Percentiles rank a stretch among this genome's conserved stretches.
These are phyloP conservation scores for Cavia porcellus DNA, from an alignment of 2,113 vertebrate genomes.

Conservation along the genomic window DNA sequence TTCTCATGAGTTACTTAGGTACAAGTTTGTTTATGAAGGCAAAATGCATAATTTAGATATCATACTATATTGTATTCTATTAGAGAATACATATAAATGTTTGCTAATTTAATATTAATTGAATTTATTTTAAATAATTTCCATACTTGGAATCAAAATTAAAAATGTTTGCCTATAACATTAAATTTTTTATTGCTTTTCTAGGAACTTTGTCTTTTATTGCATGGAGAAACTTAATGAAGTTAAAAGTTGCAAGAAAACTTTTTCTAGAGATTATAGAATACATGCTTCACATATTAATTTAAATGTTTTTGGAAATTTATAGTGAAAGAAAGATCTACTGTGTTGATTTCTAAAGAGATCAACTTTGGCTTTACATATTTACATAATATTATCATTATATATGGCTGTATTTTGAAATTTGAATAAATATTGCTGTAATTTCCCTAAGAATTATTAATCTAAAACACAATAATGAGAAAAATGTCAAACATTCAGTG, in stretches of 20 bases:
- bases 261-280: slow-evolving; percentile 27
- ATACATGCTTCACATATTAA: slow-evolving; percentile 1
- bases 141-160: background rate
- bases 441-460: background rate
- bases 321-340: slow-evolving; percentile 24
- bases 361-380: background rate
- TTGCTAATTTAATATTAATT: background rate
- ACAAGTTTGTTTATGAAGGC: background rate
- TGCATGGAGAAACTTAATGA: slow-evolving; percentile 19
- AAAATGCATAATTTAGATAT: background rate
- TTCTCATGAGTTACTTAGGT: background rate
- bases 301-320: slow-evolving; percentile 37
- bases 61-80: background rate
- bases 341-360: background rate
- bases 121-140: slow-evolving; percentile 28
- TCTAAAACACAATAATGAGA: background rate
- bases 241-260: slow-evolving; percentile 34
- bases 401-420: background rate
- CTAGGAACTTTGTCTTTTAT: slow-evolving; percentile 7
- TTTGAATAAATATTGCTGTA: background rate
- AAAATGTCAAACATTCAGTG: background rate
- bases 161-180: background rate
- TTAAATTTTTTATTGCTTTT: background rate
- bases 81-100: background rate
- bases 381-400: slow-evolving; percentile 36